phyloP scores from a whole-genome alignment of 2,797 vertebrate genomes.

The Ataeniobius toweri region DNA sequence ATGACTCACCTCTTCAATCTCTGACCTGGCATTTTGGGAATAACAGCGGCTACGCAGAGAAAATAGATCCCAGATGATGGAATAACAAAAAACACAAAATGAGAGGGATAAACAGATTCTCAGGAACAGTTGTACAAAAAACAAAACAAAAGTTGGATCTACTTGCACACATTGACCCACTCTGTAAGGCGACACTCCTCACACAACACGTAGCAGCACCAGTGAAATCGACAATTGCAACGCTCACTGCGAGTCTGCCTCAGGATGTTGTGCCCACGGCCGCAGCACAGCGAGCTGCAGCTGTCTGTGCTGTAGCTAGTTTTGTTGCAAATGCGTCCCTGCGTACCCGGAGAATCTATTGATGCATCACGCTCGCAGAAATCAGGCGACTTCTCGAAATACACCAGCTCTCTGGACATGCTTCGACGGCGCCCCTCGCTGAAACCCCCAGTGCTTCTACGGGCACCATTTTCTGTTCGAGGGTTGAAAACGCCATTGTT shows the following conservation, averaged over 20 bases:
- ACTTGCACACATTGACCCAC: conserved; percentile 91
- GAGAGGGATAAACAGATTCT: conserved; percentile 60
- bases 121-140: conserved; percentile 70
- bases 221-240: conserved; percentile 92
- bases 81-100: conserved; percentile 46
- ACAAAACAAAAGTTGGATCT: conserved; percentile 65
- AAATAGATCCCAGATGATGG: conserved; percentile 84
- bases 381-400: conserved; percentile 93
- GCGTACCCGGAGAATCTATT: conserved; percentile 87
- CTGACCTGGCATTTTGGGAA: conserved; percentile 83
- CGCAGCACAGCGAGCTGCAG: conserved; percentile 91
- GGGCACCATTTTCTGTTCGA: conserved; percentile 68
- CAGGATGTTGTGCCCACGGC: conserved; percentile 91
- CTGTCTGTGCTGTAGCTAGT: conserved; percentile 84
- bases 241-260: conserved; percentile 87
- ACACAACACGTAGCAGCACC: conserved; percentile 96
- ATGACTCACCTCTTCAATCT: conserved; percentile 83
- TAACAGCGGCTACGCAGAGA: conserved; percentile 80
- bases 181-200: conserved; percentile 91
- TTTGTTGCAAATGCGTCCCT: conserved; percentile 84
- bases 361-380: conserved; percentile 87
- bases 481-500: conserved; percentile 92
- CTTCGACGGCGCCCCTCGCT: conserved; percentile 73
- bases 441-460: conserved; percentile 41
- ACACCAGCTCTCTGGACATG: conserved; percentile 88